Base-by-base conservation (phyloP, 2,888 invertebrate species). In the Zele albiditarsus region DNA sequence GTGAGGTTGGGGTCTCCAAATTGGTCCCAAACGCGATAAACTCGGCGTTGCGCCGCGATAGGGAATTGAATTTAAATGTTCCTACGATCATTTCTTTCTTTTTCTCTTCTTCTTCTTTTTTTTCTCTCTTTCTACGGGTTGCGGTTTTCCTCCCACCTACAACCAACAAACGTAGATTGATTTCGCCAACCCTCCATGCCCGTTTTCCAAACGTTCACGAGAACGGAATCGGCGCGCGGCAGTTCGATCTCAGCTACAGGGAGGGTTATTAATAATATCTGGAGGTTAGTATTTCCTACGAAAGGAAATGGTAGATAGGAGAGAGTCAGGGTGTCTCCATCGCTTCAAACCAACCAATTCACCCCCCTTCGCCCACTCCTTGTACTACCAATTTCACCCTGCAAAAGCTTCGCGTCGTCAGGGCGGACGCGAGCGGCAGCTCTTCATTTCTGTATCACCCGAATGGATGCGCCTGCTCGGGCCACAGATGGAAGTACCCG, bases 401-500 rank as follows among this genome's bases (percentile, higher is more conserved):
- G 49, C 60, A 60, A 67, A 53, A 65, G 23, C 63, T 65, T 71
- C 73, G 77, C 74, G 75, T 79, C 79, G 42, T 71, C 33, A 49
- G 31, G 68, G 31, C 27, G 23, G 53, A 53, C 28, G 31, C 68
- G 20, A 4, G 53, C 71, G 75, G 79, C 62, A 65, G 78, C 78
- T 82, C 86, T 86, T 89, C 88, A 88, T 88, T 89, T 89, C 88
- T 87, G 87, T 88, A 88, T 89, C 87, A 87, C 83, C 84, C 84
- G 84, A 84, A 86, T 83, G 82, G 79, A 74, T 78, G 73, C 65
- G 77, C 69, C 78, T 80, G 58, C 76, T 76, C 67, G 86, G 88
- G 90, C 90, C 91, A 91, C 91, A 91, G 91, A 91, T 91, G 92
- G 92, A 92, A 92, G 92, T 92, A 91, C 91, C 91, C 92, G 91